A percentile compares a stretch with the other conserved stretches of the same genome.
phyloP scores from a whole-genome alignment of 1,140 invertebrate species.

The Drosophila asahinai region DNA sequence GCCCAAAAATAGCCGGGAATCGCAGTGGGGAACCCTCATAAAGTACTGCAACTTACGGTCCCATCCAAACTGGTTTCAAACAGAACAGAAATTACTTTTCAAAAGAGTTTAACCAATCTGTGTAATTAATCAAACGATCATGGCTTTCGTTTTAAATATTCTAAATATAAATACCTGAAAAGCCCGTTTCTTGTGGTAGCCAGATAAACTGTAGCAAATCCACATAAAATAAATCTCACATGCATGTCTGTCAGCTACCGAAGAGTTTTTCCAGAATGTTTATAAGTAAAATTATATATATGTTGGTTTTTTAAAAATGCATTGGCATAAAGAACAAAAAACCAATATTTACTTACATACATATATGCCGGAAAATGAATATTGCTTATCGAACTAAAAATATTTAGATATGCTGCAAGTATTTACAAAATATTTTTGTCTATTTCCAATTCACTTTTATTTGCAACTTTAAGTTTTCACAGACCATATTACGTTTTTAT shows the following conservation, averaged over 20 bases:
- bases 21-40: conserved; percentile 36
- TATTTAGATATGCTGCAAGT: no score
- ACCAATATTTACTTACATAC: no score
- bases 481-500: no score
- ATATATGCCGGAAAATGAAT: no score
- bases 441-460: no score
- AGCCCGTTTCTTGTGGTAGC: neutral
- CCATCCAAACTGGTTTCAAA: conserved; percentile 35
- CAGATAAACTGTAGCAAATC: neutral
- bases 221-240: neutral
- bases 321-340: no score
- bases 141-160: conserved; percentile 21
- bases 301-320: neutral
- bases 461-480: neutral
- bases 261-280: neutral
- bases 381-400: no score
- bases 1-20: conserved; percentile 35
- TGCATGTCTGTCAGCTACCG: neutral
- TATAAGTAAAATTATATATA: neutral
- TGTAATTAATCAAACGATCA: conserved; percentile 35
- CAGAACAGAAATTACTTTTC: conserved; percentile 16
- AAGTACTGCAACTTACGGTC: conserved; percentile 56
- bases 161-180: conserved; percentile 20
- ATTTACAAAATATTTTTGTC: no score
- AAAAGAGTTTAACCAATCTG: conserved; percentile 18